A percentile compares a stretch with the other conserved stretches of the same genome.
phyloP scores from a whole-genome alignment of 2,888 invertebrate genomes.

The Drosophila ochracea region DNA sequence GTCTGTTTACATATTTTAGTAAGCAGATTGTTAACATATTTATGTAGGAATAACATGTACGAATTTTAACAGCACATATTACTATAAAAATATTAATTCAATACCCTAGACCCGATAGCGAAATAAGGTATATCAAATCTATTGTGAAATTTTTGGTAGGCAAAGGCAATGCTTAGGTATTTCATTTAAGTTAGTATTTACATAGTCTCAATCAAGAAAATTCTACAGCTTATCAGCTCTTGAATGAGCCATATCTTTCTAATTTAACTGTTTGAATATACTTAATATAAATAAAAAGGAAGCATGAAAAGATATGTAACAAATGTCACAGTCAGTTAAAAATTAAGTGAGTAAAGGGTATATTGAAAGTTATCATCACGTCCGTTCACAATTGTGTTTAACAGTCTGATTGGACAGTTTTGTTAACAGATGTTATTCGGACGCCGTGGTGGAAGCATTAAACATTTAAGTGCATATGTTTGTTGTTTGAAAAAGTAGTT shows the following conservation, averaged over 20 bases:
- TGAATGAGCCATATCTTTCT: not conserved
- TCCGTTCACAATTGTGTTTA: conserved; percentile 17
- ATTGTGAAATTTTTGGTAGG: fast-evolving
- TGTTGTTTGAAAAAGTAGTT: conserved; percentile 47
- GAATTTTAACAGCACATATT: conserved; percentile 7
- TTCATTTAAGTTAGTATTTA: not conserved
- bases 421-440: conserved; percentile 57
- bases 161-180: not conserved
- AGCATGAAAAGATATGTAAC: not conserved
- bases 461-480: conserved; percentile 39
- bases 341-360: conserved; percentile 17
- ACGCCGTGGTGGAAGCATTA: conserved; percentile 55
- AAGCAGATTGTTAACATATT: conserved; percentile 3
- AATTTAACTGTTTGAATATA: not conserved
- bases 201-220: not conserved
- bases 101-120: not conserved
- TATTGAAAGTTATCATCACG: not conserved
- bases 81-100: conserved; percentile 1
- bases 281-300: not conserved
- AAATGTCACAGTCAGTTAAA: not conserved
- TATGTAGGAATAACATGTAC: not conserved
- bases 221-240: not conserved
- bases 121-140: not conserved
- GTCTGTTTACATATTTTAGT: conserved; percentile 9
- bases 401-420: conserved; percentile 46